These are phyloP conservation scores for Chrysogorgia sp. DNA, from an alignment of 92 coral and sea anemone species.

Conservation along the genomic window DNA sequence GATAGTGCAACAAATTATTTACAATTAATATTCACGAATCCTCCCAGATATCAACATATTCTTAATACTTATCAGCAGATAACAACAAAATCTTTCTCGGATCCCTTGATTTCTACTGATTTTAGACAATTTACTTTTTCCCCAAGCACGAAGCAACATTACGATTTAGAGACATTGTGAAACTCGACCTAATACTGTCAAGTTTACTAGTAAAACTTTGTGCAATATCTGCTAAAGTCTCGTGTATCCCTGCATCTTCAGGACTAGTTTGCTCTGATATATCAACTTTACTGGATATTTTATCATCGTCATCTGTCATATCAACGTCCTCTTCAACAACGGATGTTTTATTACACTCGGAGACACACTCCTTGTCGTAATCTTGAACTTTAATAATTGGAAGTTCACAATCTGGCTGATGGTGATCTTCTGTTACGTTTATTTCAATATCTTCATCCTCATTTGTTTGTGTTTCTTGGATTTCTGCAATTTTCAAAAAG, in stretches of 20 bases:
- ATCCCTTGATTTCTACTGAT: too few relatives aligned
- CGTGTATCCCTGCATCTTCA: conserved; percentile 54
- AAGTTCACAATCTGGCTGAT: neutral
- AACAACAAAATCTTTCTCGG: too few relatives aligned
- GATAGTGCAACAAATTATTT: too few relatives aligned
- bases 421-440: conserved; percentile 1
- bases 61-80: too few relatives aligned
- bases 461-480: neutral
- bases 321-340: neutral
- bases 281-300: neutral
- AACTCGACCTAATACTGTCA: conserved; percentile 78
- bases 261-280: neutral
- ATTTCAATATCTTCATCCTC: conserved; percentile 20
- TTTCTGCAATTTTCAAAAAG: neutral
- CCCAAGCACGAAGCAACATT: conserved; percentile 48
- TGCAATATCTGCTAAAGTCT: conserved; percentile 90
- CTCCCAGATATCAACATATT: too few relatives aligned
- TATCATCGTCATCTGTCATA: neutral
- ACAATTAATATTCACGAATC: too few relatives aligned
- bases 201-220: conserved; percentile 88
- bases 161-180: conserved; percentile 78
- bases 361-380: neutral
- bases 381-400: conserved; percentile 22
- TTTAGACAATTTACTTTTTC: conserved; percentile 15
- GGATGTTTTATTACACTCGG: neutral